Evolutionary conservation across 2,888 invertebrate genomes (phyloP).

Genomic region (Microdon myrmicae): DNA sequence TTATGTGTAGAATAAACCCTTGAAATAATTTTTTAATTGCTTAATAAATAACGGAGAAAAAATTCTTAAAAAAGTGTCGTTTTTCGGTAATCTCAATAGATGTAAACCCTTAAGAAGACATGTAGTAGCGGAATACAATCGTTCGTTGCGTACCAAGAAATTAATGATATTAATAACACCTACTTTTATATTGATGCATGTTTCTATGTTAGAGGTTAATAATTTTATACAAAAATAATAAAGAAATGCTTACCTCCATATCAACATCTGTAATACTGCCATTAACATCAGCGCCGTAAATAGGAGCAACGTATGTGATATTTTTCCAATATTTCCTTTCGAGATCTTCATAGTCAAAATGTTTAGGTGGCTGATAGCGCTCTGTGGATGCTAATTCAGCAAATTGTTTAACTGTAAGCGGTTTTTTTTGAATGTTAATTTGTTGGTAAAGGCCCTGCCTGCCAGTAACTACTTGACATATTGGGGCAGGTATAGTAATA

Average conservation of each 20-base stretch:
- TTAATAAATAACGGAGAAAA: too few species aligned
- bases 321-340: slow-evolving; percentile 99
- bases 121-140: too few species aligned
- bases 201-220: slow-evolving; percentile 11
- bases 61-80: too few species aligned
- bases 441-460: slow-evolving; percentile 96
- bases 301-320: slow-evolving; percentile 92
- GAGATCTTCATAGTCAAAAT: slow-evolving; percentile 87
- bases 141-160: too few species aligned
- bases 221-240: slow-evolving; percentile 25
- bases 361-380: slow-evolving; percentile 80
- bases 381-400: slow-evolving; percentile 85
- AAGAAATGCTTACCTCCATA: slow-evolving; percentile 79
- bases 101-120: too few species aligned
- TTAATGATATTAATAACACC: too few species aligned
- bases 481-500: slow-evolving; percentile 92
- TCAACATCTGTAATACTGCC: slow-evolving; percentile 93
- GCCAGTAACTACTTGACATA: slow-evolving; percentile 93
- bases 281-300: slow-evolving; percentile 98
- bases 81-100: too few species aligned
- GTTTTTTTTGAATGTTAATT: slow-evolving; percentile 94
- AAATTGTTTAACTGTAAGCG: slow-evolving; percentile 90
- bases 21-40: too few species aligned
- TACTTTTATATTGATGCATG: background rate
- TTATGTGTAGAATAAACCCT: too few species aligned